Conservation (phyloP, 2,888 invertebrate genomes). For the Epirrhoe alternata region DNA sequence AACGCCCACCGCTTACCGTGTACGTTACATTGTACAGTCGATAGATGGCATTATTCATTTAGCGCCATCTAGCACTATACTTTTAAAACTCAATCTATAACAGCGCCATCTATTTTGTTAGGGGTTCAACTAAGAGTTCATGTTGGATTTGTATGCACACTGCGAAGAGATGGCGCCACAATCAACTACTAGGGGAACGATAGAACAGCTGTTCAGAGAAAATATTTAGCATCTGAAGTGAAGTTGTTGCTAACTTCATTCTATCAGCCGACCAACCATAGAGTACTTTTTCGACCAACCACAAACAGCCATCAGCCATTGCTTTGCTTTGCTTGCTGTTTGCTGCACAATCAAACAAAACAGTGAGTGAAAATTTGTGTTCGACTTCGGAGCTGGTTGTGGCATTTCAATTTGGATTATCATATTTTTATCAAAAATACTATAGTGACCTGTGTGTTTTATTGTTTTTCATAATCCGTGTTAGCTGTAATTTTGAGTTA, state of each 20-base stretch:
- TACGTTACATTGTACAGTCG: too few relatives aligned
- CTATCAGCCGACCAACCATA: slow-evolving; percentile 44
- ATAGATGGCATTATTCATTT: too few relatives aligned
- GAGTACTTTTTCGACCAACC: slow-evolving; percentile 24
- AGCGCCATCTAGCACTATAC: too few relatives aligned
- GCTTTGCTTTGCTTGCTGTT: slow-evolving; percentile 15
- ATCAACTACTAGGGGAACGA: slow-evolving; percentile 11
- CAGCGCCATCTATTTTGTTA: too few relatives aligned
- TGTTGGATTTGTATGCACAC: too few relatives aligned
- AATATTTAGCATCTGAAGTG: slow-evolving; percentile 57
- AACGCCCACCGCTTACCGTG: too few relatives aligned
- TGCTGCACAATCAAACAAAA: slow-evolving; percentile 41
- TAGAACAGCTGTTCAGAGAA: slow-evolving; percentile 67
- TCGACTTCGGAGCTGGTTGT: slow-evolving; percentile 52
- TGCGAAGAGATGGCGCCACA: slow-evolving; percentile 44
- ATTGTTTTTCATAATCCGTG: slow-evolving; percentile 40
- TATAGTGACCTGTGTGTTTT: slow-evolving; percentile 53
- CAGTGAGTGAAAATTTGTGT: slow-evolving; percentile 59
- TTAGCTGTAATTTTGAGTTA: slow-evolving; percentile 37
- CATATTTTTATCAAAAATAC: slow-evolving; percentile 54
- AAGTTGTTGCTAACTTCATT: slow-evolving; percentile 62
- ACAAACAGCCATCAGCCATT: slow-evolving; percentile 24
- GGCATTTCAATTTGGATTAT: slow-evolving; percentile 37
- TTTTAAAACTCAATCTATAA: too few relatives aligned
- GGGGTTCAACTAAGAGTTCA: not conserved